These are phyloP conservation scores for Myanophis thanlyinensis DNA, from an alignment of 2,113 vertebrate genomes.

Conservation along the genomic window DNA sequence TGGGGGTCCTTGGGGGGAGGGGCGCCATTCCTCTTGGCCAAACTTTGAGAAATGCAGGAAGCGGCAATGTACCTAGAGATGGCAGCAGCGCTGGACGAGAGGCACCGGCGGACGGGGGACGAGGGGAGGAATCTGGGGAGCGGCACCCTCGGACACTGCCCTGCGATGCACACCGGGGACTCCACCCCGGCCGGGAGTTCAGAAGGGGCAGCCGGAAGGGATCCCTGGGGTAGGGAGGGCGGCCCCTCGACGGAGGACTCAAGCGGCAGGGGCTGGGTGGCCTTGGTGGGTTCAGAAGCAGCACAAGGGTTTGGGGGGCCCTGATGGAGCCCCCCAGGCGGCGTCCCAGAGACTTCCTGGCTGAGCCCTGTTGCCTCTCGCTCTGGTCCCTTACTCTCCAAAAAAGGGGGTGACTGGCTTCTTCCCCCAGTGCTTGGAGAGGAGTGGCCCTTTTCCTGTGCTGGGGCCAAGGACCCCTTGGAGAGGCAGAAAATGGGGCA, in stretches of 20 bases:
- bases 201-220: background rate
- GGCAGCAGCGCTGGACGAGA: slow-evolving; percentile 59
- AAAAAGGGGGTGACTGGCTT: rapidly evolving
- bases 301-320: rapidly evolving
- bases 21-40: slow-evolving; percentile 61
- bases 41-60: slow-evolving; percentile 81
- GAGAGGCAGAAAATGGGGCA: rapidly evolving
- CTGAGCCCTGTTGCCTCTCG: rapidly evolving
- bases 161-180: background rate
- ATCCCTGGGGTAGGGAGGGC: slow-evolving; percentile 13
- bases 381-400: background rate
- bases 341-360: background rate
- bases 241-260: background rate
- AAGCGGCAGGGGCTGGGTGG: background rate
- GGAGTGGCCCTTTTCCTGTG: rapidly evolving
- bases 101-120: slow-evolving; percentile 35
- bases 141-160: slow-evolving; percentile 11
- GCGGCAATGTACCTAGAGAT: slow-evolving; percentile 79
- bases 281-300: too few species aligned
- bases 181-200: background rate
- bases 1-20: background rate
- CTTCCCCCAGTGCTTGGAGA: too few species aligned
- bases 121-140: background rate
- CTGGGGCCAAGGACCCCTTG: rapidly evolving
- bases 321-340: rapidly evolving